A percentile compares a stretch with the other conserved stretches of the same genome.
phyloP scores from a whole-genome alignment of 2,888 invertebrate species.

The Eubasilissa splendida region DNA sequence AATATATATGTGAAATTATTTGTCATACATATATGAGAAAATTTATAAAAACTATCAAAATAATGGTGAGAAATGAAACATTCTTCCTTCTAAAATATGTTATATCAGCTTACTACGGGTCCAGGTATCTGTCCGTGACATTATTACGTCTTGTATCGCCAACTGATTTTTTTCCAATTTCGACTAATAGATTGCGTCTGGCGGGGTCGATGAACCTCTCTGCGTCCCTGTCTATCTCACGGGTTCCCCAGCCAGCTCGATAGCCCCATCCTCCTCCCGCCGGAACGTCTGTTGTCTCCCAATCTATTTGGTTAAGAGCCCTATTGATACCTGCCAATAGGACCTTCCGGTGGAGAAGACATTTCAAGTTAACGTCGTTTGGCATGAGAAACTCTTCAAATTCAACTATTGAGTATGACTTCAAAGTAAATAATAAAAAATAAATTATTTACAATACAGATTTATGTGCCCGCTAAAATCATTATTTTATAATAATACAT shows the following conservation, averaged over 20 bases:
- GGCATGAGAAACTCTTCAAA: not conserved
- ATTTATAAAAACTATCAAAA: too few species aligned
- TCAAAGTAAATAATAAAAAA: too few species aligned
- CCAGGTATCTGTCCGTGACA: slow-evolving; percentile 43
- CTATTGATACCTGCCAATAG: slow-evolving; percentile 57
- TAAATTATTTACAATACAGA: too few species aligned
- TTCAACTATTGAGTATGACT: too few species aligned
- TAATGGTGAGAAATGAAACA: too few species aligned
- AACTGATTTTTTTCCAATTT: slow-evolving; percentile 58
- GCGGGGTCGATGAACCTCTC: slow-evolving; percentile 48
- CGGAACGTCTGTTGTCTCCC: slow-evolving; percentile 34
- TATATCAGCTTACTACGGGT: slow-evolving; percentile 1
- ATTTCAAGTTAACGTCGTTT: slow-evolving; percentile 36
- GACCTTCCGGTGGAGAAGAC: slow-evolving; percentile 43
- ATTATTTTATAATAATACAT: too few species aligned
- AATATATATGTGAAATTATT: too few species aligned
- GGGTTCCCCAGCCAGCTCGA: slow-evolving; percentile 6
- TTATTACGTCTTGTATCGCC: slow-evolving; percentile 53
- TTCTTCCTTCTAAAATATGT: not conserved
- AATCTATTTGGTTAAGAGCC: slow-evolving; percentile 53
- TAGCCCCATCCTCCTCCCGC: not conserved
- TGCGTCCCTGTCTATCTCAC: slow-evolving; percentile 36
- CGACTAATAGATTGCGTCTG: slow-evolving; percentile 57
- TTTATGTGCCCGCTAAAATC: too few species aligned
- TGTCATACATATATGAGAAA: too few species aligned